Percentiles rank a stretch among this genome's conserved stretches.
Conservation (phyloP, 1,140 invertebrate species). For the Trachymyrmex cornetzi region DNA sequence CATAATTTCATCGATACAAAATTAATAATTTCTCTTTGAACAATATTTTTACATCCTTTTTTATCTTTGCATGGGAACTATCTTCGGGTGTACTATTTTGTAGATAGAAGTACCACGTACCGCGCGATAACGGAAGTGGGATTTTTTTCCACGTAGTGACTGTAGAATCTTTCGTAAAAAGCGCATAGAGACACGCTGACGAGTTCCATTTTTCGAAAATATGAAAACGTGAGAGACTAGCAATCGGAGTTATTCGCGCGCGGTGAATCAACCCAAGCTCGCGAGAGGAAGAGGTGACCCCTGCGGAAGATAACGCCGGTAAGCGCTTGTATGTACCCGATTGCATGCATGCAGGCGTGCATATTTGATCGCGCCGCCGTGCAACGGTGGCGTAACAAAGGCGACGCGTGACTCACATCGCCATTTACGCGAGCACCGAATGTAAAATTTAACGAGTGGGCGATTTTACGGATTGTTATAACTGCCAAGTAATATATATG, state of each 20-base stretch:
- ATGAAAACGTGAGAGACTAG: conserved; percentile 6
- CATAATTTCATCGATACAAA: not conserved
- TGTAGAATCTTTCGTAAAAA: conserved; percentile 39
- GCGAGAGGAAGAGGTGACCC: conserved; percentile 40
- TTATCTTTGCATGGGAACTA: not conserved
- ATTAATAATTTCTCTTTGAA: not conserved
- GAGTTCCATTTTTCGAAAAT: conserved; percentile 62
- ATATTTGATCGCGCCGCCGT: conserved; percentile 58
- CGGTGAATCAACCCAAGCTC: conserved; percentile 43
- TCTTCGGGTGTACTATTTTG: conserved; percentile 25
- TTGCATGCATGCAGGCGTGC: conserved; percentile 67
- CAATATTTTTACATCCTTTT: not conserved
- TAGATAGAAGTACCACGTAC: conserved; percentile 10
- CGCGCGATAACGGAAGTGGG: not conserved
- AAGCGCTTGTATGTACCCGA: conserved; percentile 46
- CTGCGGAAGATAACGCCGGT: conserved; percentile 51
- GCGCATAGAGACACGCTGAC: conserved; percentile 41
- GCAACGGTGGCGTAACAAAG: conserved; percentile 52
- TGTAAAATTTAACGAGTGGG: conserved; percentile 28
- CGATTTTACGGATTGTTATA: conserved; percentile 50
- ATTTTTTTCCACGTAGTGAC: not conserved
- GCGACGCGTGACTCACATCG: conserved; percentile 58
- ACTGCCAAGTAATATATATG: not conserved
- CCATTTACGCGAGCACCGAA: conserved; percentile 36
- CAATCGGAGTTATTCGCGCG: conserved; percentile 60